phyloP scores from a whole-genome alignment of 2,797 vertebrate genomes.

The Lacerta viridis region DNA sequence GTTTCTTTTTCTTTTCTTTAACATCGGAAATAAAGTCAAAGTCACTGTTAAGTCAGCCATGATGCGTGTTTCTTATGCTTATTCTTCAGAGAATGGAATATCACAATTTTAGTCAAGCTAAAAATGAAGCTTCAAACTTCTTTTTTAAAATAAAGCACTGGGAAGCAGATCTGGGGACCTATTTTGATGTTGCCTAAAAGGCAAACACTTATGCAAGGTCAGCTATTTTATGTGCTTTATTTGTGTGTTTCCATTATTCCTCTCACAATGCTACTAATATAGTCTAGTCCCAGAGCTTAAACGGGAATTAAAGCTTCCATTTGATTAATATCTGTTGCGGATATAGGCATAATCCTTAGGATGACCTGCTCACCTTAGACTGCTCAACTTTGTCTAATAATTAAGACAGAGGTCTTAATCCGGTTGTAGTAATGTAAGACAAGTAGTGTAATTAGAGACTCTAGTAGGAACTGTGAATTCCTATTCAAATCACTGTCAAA shows the following conservation, averaged over 20 bases:
- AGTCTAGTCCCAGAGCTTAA: not conserved
- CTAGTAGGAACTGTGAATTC: too few species aligned
- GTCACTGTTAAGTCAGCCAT: conserved; percentile 77
- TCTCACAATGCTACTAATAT: not conserved
- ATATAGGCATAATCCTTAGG: too few species aligned
- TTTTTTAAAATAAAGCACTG: too few species aligned
- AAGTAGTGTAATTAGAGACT: too few species aligned
- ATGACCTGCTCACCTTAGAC: too few species aligned
- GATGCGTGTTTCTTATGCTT: conserved; percentile 74
- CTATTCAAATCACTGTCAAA: too few species aligned
- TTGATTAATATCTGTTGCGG: not conserved
- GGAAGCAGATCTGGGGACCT: conserved; percentile 59
- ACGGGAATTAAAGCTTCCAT: too few species aligned
- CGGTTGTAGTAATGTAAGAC: too few species aligned
- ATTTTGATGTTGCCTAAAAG: conserved; percentile 77
- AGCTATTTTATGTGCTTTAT: conserved; percentile 50
- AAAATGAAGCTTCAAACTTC: conserved; percentile 71
- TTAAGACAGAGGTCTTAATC: too few species aligned
- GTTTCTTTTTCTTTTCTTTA: conserved; percentile 57
- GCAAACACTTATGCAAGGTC: conserved; percentile 74
- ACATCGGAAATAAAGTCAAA: conserved; percentile 82
- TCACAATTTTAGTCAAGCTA: conserved; percentile 73
- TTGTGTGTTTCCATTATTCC: not conserved
- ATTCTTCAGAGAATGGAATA: conserved; percentile 77
- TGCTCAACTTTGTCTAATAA: not conserved